Evolutionary conservation across 1,140 invertebrate genomes (phyloP), one percentile per base, ranked within the genome.

Genomic region (Zaprionus nigranus): DNA sequence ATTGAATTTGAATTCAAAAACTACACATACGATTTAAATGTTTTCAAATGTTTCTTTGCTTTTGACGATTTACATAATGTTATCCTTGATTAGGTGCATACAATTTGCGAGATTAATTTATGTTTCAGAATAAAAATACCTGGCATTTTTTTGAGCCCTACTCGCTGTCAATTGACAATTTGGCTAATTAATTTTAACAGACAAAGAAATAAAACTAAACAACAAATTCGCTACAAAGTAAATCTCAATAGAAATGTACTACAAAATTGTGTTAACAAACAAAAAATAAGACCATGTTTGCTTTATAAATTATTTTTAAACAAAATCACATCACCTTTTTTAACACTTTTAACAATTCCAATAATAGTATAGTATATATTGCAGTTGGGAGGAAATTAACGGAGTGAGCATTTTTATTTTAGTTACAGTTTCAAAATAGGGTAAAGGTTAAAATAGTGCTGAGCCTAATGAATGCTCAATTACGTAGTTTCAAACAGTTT

Each of bases 11-110:
- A 57, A 59, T 65, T 75, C 28, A 62, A 59, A 58, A 75, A 60
- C 60, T 75, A 71, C 54, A 71, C 54, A 43, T 64, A 70, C 20
- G 54, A 75, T 71, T 70, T 17, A 38, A 67, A 67, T 60, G 22
- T 36, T 59, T 57, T 3, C 5, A 56, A 28, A 58, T 67, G 30
- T 59, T 28, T 58, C 9, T 51, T 54, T 28, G 46, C 54, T 72
- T 53, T 46, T 66, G n/a, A 66, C 65, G 65, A 68, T 68, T 68
- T 68, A 68, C 56, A 68, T 53, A 56, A 46, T 63, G 38, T 46
- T 62, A 7, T 53, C 24, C 9, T 54, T 61, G 49, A 56, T 63
- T 46, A 70, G 26, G 59, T 56, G 60, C 60, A 71, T 34, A 30
- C 24, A 36, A 56, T 54, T 28, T 51, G 20, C 20, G 22, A 51